Conservation (phyloP, 2,797 vertebrate genomes). For the Synanceia verrucosa region DNA sequence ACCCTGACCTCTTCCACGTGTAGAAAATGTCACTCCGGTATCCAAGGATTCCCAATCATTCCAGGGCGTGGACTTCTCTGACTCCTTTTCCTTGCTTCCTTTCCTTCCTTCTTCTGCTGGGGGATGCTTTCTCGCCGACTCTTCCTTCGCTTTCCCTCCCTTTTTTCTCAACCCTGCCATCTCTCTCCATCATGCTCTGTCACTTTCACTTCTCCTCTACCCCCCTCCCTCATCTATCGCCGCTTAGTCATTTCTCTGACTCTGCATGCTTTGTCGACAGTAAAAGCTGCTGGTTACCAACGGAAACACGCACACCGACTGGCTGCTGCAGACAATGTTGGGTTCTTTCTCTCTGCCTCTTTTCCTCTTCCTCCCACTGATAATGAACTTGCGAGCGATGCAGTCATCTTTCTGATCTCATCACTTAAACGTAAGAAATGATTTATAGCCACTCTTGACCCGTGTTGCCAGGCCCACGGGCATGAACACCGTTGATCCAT, state of each 20-base stretch:
- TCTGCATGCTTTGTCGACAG: conserved; percentile 63
- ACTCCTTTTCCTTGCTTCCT: conserved; percentile 40
- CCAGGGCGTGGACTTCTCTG: conserved; percentile 72
- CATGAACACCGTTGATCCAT: conserved; percentile 18
- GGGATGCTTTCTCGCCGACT: conserved; percentile 24
- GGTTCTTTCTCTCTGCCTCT: conserved; percentile 35
- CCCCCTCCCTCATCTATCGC: conserved; percentile 13
- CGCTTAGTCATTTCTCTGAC: conserved; percentile 72
- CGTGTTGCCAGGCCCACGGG: background rate
- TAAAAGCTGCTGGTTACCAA: conserved; percentile 42
- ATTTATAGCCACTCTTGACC: conserved; percentile 29
- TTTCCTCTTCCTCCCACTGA: conserved; percentile 25
- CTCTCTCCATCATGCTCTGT: conserved; percentile 38
- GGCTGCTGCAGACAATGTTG: conserved; percentile 46
- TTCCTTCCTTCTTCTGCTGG: conserved; percentile 31
- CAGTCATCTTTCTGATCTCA: conserved; percentile 65
- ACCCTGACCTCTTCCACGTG: conserved; percentile 6
- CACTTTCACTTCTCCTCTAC: conserved; percentile 43
- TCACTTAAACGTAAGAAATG: conserved; percentile 30
- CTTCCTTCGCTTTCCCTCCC: conserved; percentile 34
- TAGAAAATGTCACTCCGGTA: background rate
- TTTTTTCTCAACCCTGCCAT: conserved; percentile 28
- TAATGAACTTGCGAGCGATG: conserved; percentile 38
- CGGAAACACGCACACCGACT: conserved; percentile 1
- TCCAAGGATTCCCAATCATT: background rate